phyloP scores from a whole-genome alignment of 2,113 vertebrate species.

The Lontra canadensis region DNA sequence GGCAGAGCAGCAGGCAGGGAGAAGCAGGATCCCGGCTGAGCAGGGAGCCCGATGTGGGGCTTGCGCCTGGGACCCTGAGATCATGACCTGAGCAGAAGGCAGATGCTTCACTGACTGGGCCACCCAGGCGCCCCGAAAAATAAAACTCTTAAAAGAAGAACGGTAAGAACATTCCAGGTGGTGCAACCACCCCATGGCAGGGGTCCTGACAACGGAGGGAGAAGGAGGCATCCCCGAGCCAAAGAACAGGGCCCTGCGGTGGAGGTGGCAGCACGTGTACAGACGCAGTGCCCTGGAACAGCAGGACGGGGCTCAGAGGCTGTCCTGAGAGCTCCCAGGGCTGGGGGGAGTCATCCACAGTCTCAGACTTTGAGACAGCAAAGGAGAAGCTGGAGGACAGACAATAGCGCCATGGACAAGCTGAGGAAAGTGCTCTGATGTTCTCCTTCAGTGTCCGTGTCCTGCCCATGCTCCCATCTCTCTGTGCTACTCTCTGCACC shows the following conservation, averaged over 20 bases:
- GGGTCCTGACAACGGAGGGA: not conserved
- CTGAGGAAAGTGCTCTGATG: not conserved
- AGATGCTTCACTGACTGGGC: no score
- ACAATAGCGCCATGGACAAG: fast-evolving
- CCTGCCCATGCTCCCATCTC: fast-evolving
- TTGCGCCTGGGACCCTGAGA: no score
- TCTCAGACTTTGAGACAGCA: fast-evolving
- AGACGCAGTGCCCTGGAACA: fast-evolving
- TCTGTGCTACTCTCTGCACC: fast-evolving
- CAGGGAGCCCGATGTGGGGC: no score
- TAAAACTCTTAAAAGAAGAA: not conserved
- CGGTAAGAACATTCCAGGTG: not conserved
- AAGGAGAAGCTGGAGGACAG: not conserved
- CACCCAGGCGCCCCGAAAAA: not conserved
- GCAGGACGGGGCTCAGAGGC: not conserved
- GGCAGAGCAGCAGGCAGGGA: no score
- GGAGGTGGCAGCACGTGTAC: fast-evolving
- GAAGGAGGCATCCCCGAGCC: not conserved
- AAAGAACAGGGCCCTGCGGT: fast-evolving
- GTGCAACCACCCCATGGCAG: fast-evolving
- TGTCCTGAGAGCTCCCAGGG: not conserved
- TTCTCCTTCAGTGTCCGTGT: not conserved
- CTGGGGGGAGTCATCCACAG: not conserved
- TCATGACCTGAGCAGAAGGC: no score
- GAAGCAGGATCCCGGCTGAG: no score